These are phyloP conservation scores for Steinernema feltiae DNA, from an alignment of 1,140 invertebrate species.

Conservation along the genomic window DNA sequence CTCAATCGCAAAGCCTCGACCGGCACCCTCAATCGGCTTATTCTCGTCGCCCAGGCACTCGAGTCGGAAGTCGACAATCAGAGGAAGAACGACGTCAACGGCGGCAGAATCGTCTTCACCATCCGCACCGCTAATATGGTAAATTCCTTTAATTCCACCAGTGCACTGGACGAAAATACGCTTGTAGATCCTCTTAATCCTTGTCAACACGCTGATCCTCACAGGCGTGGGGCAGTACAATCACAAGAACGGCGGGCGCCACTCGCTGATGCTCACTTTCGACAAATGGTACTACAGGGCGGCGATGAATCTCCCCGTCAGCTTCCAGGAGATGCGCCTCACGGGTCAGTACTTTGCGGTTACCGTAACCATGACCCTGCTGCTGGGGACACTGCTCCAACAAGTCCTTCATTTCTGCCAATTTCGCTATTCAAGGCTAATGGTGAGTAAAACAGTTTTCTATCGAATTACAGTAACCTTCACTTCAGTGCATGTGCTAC, in stretches of 20 bases:
- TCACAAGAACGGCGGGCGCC: slow-evolving; percentile 36
- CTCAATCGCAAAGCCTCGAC: slow-evolving; percentile 47
- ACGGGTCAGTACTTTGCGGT: slow-evolving; percentile 38
- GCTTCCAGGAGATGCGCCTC: slow-evolving; percentile 42
- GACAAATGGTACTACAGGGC: slow-evolving; percentile 42
- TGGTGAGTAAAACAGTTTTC: slow-evolving; percentile 24
- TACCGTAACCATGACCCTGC: slow-evolving; percentile 30
- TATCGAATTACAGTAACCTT: too few species aligned
- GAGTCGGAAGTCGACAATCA: slow-evolving; percentile 51
- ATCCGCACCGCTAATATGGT: slow-evolving; percentile 54
- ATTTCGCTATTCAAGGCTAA: slow-evolving; percentile 27
- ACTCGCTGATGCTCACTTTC: slow-evolving; percentile 37
- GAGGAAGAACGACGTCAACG: slow-evolving; percentile 47
- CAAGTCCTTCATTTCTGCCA: slow-evolving; percentile 37
- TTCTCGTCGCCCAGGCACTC: slow-evolving; percentile 52
- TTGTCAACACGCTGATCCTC: slow-evolving; percentile 48
- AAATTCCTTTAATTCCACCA: too few species aligned
- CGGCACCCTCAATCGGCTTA: slow-evolving; percentile 53
- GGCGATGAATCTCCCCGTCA: slow-evolving; percentile 39
- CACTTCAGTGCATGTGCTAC: slow-evolving; percentile 55
- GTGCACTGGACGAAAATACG: background rate
- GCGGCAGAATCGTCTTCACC: slow-evolving; percentile 46
- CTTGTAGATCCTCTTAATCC: slow-evolving; percentile 37
- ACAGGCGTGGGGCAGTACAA: slow-evolving; percentile 55
- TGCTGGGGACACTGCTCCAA: slow-evolving; percentile 32